Conservation (phyloP, 2,113 vertebrate species). For the Microcebus griseorufus region DNA sequence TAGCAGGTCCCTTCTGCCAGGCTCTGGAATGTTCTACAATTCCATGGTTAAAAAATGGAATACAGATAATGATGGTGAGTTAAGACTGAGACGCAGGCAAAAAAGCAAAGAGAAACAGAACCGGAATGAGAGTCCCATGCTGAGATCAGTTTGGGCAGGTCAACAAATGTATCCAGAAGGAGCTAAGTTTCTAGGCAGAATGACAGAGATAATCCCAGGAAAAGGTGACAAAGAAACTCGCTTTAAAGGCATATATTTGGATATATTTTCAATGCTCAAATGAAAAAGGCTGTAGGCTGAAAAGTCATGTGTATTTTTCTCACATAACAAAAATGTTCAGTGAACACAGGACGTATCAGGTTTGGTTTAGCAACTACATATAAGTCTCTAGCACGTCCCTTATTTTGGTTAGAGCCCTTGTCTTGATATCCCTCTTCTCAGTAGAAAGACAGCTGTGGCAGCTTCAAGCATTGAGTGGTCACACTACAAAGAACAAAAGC, state of each 20-base stretch:
- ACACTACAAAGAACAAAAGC: neutral
- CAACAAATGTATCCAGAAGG: neutral
- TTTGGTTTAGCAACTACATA: neutral
- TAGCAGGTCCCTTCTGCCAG: neutral
- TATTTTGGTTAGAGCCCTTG: neutral
- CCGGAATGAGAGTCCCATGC: neutral
- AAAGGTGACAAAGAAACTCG: neutral
- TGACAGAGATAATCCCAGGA: neutral
- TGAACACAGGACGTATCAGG: accelerated
- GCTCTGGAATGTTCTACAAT: neutral
- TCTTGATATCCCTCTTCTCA: accelerated
- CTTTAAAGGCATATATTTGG: too few relatives aligned
- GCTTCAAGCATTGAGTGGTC: neutral
- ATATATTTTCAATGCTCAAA: neutral
- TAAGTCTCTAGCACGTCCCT: neutral
- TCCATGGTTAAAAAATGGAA: neutral
- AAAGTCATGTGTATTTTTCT: neutral
- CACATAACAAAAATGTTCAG: neutral
- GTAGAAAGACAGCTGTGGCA: neutral
- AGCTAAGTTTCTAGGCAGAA: neutral
- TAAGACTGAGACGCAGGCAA: neutral
- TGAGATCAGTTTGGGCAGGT: too few relatives aligned
- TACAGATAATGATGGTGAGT: neutral
- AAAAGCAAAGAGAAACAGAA: neutral
- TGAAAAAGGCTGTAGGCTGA: neutral